phyloP scores from a whole-genome alignment of 2,888 invertebrate genomes.

The Dugesia japonica region DNA sequence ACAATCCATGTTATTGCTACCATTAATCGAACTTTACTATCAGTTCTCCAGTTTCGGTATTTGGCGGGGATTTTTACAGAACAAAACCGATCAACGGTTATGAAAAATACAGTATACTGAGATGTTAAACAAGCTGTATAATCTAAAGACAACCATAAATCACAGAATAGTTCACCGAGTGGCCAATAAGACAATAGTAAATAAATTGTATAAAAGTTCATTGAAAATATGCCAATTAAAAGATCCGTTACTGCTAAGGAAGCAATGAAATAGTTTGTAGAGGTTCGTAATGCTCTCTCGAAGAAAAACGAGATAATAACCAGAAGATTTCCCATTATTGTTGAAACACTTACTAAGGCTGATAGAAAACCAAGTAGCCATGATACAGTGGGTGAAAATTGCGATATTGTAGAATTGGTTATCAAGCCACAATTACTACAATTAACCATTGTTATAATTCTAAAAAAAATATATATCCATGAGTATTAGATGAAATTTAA shows the following conservation, averaged over 20 bases:
- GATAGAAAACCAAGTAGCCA: constrained; percentile 21
- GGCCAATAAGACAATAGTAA: constrained; percentile 90
- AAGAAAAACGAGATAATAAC: constrained; percentile 84
- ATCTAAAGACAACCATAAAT: constrained; percentile 92
- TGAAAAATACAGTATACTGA: constrained; percentile 94
- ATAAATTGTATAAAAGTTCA: constrained; percentile 96
- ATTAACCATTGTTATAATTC: not conserved
- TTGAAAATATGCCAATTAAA: constrained; percentile 86
- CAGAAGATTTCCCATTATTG: constrained; percentile 65
- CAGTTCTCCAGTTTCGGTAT: constrained; percentile 87
- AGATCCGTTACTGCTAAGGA: constrained; percentile 90
- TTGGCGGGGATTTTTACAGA: constrained; percentile 93
- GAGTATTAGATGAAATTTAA: too few species aligned
- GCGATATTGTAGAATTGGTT: not conserved
- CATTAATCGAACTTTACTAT: constrained; percentile 79
- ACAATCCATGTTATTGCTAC: constrained; percentile 89
- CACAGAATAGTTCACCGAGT: constrained; percentile 80
- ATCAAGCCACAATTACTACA: not conserved
- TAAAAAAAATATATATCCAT: too few species aligned
- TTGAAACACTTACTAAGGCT: constrained; percentile 25
- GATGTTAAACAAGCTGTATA: constrained; percentile 96
- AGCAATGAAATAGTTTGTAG: constrained; percentile 96
- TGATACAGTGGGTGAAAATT: not conserved
- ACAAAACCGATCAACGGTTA: constrained; percentile 93
- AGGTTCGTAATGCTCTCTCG: constrained; percentile 72